A percentile compares a stretch with the other conserved stretches of the same genome.
Evolutionary conservation across 2,113 vertebrate genomes (phyloP).

Genomic region (Rafetus swinhoei): DNA sequence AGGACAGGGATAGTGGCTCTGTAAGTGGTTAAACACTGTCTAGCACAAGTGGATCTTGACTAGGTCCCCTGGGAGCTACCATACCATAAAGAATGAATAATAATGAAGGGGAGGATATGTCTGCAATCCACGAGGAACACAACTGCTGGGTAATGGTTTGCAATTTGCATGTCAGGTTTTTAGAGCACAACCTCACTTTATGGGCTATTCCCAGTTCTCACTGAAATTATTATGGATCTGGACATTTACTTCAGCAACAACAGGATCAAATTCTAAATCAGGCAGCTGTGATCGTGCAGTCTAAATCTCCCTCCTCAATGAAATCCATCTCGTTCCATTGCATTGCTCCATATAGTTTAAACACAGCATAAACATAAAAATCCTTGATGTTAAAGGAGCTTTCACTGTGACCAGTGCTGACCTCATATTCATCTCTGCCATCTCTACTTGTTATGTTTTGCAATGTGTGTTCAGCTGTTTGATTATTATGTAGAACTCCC

Average conservation of each 20-base stretch:
- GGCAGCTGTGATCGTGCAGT: neutral
- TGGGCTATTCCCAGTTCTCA: accelerated
- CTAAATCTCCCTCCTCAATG: neutral
- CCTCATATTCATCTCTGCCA: accelerated
- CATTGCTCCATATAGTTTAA: neutral
- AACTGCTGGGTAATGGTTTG: neutral
- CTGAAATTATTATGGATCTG: neutral
- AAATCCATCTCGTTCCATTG: neutral
- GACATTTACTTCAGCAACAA: neutral
- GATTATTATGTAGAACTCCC: neutral
- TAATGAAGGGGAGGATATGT: neutral
- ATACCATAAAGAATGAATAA: neutral
- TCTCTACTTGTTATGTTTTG: neutral
- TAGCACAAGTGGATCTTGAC: neutral
- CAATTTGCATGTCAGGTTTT: neutral
- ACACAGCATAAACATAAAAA: neutral
- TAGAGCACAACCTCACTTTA: accelerated
- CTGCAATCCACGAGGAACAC: neutral
- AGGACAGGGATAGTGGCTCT: neutral
- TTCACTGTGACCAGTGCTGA: neutral
- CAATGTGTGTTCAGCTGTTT: neutral
- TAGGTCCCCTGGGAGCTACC: neutral
- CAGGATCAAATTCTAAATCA: neutral
- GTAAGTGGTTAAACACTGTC: neutral
- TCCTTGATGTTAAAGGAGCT: neutral